phyloP scores from a whole-genome alignment of 2,797 vertebrate species.

The Schizopygopsis malacanthus region DNA sequence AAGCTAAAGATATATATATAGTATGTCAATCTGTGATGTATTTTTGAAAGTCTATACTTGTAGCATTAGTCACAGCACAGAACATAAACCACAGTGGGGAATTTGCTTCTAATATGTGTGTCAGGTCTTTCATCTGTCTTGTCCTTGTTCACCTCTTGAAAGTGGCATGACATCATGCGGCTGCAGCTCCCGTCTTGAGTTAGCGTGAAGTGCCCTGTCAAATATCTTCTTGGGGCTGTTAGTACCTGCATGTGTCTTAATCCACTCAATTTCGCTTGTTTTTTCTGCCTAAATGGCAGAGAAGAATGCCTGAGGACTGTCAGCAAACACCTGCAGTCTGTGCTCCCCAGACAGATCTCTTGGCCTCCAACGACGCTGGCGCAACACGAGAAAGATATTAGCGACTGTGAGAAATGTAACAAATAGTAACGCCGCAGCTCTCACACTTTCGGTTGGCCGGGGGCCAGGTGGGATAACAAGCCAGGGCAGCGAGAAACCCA shows the following conservation, averaged over 20 bases:
- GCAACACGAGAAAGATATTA: conserved; percentile 63
- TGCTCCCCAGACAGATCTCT: conserved; percentile 7
- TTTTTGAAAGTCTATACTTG: neutral
- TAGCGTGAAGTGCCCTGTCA: conserved; percentile 54
- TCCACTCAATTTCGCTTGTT: conserved; percentile 71
- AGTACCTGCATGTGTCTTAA: conserved; percentile 71
- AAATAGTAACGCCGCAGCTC: conserved; percentile 17
- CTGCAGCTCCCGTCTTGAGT: conserved; percentile 43
- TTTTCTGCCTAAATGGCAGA: conserved; percentile 68
- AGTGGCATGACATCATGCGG: conserved; percentile 52
- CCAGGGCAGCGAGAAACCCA: conserved; percentile 43
- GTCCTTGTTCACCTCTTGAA: conserved; percentile 45
- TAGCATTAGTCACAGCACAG: conserved; percentile 1
- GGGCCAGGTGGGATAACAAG: conserved; percentile 58
- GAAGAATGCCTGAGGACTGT: conserved; percentile 67
- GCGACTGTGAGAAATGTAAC: conserved; percentile 57
- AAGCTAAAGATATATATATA: neutral
- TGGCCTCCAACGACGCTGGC: conserved; percentile 42
- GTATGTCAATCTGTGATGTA: neutral
- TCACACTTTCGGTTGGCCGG: conserved; percentile 41
- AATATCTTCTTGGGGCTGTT: conserved; percentile 59
- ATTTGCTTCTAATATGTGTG: conserved; percentile 34
- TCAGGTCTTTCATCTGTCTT: conserved; percentile 44
- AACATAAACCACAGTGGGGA: conserved; percentile 1
- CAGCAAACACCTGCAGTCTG: conserved; percentile 65